Percentiles rank a stretch among this genome's conserved stretches.
phyloP scores from a whole-genome alignment of 2,113 vertebrate genomes.

The Microcebus ravelobensis region DNA sequence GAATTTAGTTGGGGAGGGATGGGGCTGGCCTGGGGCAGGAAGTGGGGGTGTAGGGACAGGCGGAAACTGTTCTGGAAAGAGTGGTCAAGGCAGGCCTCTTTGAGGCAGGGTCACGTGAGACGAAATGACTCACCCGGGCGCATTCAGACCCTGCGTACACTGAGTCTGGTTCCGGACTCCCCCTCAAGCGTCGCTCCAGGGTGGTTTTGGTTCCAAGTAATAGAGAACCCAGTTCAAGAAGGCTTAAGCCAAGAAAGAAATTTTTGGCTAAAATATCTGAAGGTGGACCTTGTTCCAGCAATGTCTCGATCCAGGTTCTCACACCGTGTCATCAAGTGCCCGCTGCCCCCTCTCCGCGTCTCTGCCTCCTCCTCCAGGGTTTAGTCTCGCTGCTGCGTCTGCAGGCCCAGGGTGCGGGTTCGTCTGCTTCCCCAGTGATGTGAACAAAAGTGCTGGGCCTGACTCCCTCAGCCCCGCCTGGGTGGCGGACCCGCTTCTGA shows the following conservation, averaged over 20 bases:
- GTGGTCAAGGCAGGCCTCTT: background rate
- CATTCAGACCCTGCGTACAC: background rate
- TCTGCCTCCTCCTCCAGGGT: background rate
- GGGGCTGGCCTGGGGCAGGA: background rate
- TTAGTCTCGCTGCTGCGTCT: rapidly evolving
- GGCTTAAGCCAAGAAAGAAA: background rate
- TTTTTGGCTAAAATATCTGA: background rate
- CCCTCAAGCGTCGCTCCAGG: background rate
- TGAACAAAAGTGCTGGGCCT: background rate
- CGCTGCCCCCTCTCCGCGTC: rapidly evolving
- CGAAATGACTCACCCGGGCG: background rate
- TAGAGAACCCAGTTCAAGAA: background rate
- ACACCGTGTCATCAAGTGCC: background rate
- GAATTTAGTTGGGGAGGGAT: background rate
- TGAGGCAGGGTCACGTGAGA: background rate
- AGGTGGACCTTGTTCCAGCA: background rate
- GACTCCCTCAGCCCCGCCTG: background rate
- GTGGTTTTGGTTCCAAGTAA: background rate
- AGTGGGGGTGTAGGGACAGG: no score
- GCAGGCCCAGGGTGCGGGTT: rapidly evolving
- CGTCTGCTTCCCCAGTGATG: background rate
- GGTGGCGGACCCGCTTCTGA: background rate
- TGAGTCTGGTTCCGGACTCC: background rate
- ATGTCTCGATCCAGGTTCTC: background rate
- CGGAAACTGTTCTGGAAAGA: background rate